Base-by-base conservation (phyloP, 2,888 invertebrate genomes). In the Chalcis sispes region DNA sequence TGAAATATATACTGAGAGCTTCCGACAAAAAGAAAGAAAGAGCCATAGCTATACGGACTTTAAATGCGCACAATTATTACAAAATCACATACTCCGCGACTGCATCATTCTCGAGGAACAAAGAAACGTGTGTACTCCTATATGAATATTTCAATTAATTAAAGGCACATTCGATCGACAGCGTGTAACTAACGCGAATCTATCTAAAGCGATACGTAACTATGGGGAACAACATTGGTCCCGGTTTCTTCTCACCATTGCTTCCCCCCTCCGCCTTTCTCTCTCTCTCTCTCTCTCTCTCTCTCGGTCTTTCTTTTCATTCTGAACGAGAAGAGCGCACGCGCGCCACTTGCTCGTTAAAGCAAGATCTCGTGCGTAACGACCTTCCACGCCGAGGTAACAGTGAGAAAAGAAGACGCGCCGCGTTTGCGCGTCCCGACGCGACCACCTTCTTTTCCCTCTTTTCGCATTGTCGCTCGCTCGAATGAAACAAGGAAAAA, bases 331-430 rank as follows among this genome's bases (percentile, higher is more conserved):
- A 20, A 8, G 20, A 42, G 27, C 29, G n/a, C 29, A 1, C 20
- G 20, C 40, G 61, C 59, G 65, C 52, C 20, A 25, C 27, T 15
- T 77, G 71, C 77, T 82, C 79, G 81, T 82, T 82, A 82, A 81
- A 77, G 70, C 75, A 71, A 65, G 72, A 78, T 80, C 79, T 78
- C 81, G 74, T 79, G 81, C 81, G 79, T 82, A 78, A 83, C 81
- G 80, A 80, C 76, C 61, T 78, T 69, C 67, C 69, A 40, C n/a
- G n/a, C 46, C 40, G 18, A 59, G 50, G 40, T 32, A n/a, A 58
- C 32, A 32, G 65, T 36, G 36, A 42, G n/a, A n/a, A n/a, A 56
- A 72, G 56, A 71, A 71, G 52, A 61, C 52, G 50, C 52, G 64
- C 46, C 8, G 36, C 32, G 52, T 23, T 32, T 40, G 59, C 20